Evolutionary conservation across 2,113 vertebrate genomes (phyloP).

Genomic region (Paradoxurus hermaphroditus): DNA sequence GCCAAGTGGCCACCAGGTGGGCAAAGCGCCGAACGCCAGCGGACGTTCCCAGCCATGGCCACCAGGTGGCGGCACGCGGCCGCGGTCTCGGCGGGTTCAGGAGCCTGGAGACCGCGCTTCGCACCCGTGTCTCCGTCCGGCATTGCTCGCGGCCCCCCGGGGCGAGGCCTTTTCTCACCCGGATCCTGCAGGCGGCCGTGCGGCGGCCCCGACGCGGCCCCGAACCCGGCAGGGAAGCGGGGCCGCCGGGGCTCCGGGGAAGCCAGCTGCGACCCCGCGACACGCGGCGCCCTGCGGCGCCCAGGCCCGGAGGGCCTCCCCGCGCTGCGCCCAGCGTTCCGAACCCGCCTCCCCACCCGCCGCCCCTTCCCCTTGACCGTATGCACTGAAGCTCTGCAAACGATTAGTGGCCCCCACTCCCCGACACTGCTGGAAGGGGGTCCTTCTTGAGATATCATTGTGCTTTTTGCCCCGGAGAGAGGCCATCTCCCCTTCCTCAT

Average conservation of each 20-base stretch:
- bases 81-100: fast-evolving
- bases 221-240: neutral
- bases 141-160: fast-evolving
- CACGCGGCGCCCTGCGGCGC: neutral
- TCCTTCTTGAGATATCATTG: neutral
- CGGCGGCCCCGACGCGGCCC: fast-evolving
- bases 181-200: neutral
- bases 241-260: too few relatives aligned
- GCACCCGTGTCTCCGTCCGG: fast-evolving
- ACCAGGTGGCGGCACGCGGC: neutral
- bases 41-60: neutral
- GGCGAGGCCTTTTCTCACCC: neutral
- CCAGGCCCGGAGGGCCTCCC: neutral
- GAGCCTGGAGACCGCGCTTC: neutral
- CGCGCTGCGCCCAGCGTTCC: neutral
- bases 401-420: too few relatives aligned
- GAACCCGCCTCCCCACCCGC: neutral
- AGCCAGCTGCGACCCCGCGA: neutral
- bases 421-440: too few relatives aligned
- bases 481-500: neutral
- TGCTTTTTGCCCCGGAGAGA: neutral
- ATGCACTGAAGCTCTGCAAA: too few relatives aligned
- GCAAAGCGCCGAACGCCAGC: fast-evolving
- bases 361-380: neutral
- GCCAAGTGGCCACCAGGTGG: neutral